Conservation (phyloP, 2,797 vertebrate species). For the Clarias pachynema region DNA sequence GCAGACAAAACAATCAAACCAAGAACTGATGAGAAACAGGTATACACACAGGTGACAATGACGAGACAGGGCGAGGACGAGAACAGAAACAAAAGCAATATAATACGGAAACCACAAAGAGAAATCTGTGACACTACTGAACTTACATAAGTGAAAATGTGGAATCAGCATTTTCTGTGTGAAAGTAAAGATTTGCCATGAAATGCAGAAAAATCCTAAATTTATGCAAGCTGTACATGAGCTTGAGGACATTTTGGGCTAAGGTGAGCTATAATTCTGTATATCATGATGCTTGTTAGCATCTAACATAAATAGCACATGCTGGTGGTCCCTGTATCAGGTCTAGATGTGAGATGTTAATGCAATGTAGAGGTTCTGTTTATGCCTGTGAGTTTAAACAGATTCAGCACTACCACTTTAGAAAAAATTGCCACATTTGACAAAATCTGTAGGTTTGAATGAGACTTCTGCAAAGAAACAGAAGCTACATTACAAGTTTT, state of each 20-base stretch:
- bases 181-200: neutral
- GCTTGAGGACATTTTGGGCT: neutral
- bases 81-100: neutral
- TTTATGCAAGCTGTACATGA: neutral
- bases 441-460: neutral
- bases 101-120: neutral
- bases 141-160: neutral
- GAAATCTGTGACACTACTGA: neutral
- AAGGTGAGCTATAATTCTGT: too few relatives aligned
- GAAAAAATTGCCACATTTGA: neutral
- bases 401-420: neutral
- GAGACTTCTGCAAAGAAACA: neutral
- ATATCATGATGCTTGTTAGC: neutral
- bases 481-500: neutral
- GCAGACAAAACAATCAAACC: neutral
- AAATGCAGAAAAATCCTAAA: neutral
- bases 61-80: too few relatives aligned
- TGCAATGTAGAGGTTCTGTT: neutral
- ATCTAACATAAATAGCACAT: neutral
- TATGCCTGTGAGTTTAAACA: neutral
- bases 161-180: neutral
- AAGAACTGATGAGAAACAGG: neutral
- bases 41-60: neutral
- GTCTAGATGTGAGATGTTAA: neutral
- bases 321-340: neutral